Evolutionary conservation across 2,888 invertebrate genomes (phyloP), one percentile per base, ranked within the genome.

Genomic region (Pristionchus mayeri): DNA sequence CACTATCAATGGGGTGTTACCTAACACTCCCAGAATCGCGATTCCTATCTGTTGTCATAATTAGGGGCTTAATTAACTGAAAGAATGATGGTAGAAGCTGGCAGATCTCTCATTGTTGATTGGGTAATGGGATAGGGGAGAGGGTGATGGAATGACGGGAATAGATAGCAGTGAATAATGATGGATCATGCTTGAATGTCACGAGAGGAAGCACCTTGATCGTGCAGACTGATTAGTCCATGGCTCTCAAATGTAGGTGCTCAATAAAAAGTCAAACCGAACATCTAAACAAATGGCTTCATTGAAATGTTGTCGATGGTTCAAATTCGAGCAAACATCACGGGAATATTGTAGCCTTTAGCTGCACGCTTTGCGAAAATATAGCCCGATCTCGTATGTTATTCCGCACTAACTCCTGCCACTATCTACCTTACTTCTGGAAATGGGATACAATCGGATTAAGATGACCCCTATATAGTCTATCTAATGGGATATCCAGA

Each of bases 41-140:
- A 71, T 37, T 37, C 21, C 40, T 71, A 71, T 71, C 67, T 6
- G 0, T 37, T 11, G 9, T 40, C 24, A 7, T 71, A 71, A 71
- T 71, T 63, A 37, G 34, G 34, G 34, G 37, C 67, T 44, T 71
- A 71, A 71, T 71, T 71, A 71, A 37, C 71, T 71, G 71, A 71
- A 44, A 71, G 44, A n/a, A 63, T 63, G 34, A 63, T 63, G 13
- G 34, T 11, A 3, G 71, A 71, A 71, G 71, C 71, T 71, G 37
- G 37, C 21, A 67, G 37, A 67, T 67, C 3, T 30, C 24, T 71
- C 71, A 71, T 71, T 71, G 71, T 71, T 71, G 71, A 71, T 71
- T 71, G 71, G 71, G 71, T 44, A 71, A 71, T 71, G 71, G 67
- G 40, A 57, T 2, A 27, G 40, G 4, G 4, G 54, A 54, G n/a